These are phyloP conservation scores for Peromyscus leucopus DNA, from an alignment of 2,113 vertebrate species.

Conservation along the genomic window DNA sequence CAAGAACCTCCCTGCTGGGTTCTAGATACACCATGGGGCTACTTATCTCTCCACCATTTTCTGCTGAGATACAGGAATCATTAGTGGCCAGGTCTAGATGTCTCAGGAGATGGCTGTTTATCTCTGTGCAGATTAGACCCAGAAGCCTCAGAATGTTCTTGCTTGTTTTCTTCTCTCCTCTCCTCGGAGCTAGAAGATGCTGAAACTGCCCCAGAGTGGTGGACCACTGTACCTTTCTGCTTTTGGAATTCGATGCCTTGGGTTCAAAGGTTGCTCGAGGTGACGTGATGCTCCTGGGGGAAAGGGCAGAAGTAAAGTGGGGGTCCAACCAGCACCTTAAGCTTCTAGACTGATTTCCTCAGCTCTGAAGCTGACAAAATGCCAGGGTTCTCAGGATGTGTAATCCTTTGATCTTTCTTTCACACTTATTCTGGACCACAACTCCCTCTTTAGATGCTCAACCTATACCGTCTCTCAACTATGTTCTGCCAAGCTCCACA, in stretches of 20 bases:
- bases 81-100: not conserved
- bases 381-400: not conserved
- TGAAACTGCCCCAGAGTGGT: not conserved
- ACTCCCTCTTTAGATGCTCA: not conserved
- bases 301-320: not conserved
- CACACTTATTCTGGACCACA: not conserved
- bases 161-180: not conserved
- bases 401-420: not conserved
- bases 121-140: not conserved
- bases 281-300: not conserved
- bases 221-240: conserved; percentile 64
- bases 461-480: not conserved
- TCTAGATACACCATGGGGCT: too few relatives aligned
- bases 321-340: not conserved
- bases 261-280: not conserved
- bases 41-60: not conserved
- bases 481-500: not conserved
- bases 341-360: not conserved
- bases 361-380: not conserved
- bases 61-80: not conserved
- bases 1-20: not conserved
- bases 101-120: not conserved
- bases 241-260: not conserved
- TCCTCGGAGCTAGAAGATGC: not conserved
- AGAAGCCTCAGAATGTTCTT: not conserved